A percentile compares a stretch with the other conserved stretches of the same genome.
Conservation (phyloP, 2,888 invertebrate genomes). For the Lacanobia wlatinum region DNA sequence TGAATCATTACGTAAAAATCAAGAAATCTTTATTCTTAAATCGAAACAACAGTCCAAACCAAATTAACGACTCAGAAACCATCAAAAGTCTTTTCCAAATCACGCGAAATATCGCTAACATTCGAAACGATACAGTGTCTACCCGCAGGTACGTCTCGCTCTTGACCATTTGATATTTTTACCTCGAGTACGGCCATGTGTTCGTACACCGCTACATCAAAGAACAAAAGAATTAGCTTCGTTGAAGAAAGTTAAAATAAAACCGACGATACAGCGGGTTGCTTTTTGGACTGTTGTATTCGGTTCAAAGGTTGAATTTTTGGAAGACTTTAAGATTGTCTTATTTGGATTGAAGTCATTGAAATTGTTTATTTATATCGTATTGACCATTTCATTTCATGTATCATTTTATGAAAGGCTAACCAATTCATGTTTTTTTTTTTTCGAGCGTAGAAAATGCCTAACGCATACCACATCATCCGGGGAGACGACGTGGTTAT, state of each 20-base stretch:
- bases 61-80: background rate
- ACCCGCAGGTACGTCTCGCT: constrained; percentile 61
- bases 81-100: background rate
- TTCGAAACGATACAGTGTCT: background rate
- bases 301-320: too few relatives aligned
- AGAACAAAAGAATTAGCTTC: constrained; percentile 87
- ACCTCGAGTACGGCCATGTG: constrained; percentile 83
- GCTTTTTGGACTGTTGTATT: constrained; percentile 4
- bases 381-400: too few relatives aligned
- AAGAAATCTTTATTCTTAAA: background rate
- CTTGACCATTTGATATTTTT: constrained; percentile 78
- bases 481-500: too few relatives aligned
- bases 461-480: too few relatives aligned
- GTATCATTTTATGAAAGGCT: too few relatives aligned
- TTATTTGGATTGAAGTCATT: background rate
- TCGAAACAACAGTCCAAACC: background rate
- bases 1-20: too few relatives aligned
- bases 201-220: constrained; percentile 81
- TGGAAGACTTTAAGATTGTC: background rate
- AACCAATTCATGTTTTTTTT: too few relatives aligned
- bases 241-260: constrained; percentile 85
- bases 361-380: too few relatives aligned
- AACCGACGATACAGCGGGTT: constrained; percentile 74
- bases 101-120: constrained; percentile 5
- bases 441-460: too few relatives aligned